phyloP scores from a whole-genome alignment of 2,113 vertebrate species.

The Paradisaea rubra region DNA sequence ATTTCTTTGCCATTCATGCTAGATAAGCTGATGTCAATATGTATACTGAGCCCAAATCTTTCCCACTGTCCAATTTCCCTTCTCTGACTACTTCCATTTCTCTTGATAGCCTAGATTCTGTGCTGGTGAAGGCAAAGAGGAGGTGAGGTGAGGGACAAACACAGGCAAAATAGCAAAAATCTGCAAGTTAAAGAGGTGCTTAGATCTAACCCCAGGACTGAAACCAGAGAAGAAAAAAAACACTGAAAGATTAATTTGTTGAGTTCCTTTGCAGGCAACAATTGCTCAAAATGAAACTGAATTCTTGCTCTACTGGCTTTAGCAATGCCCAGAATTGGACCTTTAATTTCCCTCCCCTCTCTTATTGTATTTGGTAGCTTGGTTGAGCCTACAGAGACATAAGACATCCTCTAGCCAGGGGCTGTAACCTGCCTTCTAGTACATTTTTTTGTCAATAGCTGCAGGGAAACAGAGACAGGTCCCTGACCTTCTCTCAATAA shows the following conservation, averaged over 20 bases:
- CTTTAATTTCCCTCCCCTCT: background rate
- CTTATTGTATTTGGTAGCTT: background rate
- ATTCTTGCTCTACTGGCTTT: background rate
- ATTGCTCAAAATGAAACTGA: background rate
- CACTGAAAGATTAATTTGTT: background rate
- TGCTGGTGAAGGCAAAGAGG: background rate
- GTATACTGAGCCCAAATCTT: background rate
- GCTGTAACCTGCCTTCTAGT: background rate
- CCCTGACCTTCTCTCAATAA: background rate
- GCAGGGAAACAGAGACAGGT: background rate
- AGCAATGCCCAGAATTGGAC: background rate
- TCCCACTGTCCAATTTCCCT: background rate
- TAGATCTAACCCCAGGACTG: background rate
- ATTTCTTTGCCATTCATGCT: background rate
- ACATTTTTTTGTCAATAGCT: background rate
- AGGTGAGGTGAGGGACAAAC: background rate
- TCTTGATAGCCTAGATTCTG: background rate
- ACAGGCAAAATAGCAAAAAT: background rate
- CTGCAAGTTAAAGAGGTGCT: background rate
- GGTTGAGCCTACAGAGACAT: background rate
- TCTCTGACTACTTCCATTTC: background rate
- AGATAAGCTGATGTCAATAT: background rate
- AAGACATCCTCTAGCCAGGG: background rate
- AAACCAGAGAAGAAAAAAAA: background rate
- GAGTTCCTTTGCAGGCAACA: background rate